Conservation (phyloP, 2,797 vertebrate species). For the Premnoplex brunnescens region DNA sequence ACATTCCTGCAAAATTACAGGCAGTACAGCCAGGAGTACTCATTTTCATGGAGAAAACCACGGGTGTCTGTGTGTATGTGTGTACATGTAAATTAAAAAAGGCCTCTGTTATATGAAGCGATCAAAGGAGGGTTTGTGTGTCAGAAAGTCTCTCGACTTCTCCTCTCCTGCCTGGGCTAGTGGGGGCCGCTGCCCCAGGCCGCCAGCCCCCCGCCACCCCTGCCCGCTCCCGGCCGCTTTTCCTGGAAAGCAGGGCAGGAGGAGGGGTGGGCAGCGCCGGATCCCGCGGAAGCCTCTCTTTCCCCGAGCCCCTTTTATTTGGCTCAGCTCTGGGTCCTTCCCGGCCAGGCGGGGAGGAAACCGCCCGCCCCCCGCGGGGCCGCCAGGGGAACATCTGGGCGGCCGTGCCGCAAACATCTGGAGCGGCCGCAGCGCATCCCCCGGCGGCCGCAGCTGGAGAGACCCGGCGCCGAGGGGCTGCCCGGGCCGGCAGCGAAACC, state of each 20-base stretch:
- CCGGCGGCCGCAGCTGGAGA: neutral
- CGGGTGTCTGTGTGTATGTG: neutral
- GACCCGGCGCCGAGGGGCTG: neutral
- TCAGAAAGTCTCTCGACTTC: neutral
- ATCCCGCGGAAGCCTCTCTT: neutral
- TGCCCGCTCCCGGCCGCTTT: neutral
- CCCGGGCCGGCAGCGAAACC: neutral
- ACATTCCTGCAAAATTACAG: constrained; percentile 44
- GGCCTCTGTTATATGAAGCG: neutral
- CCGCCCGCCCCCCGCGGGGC: constrained; percentile 2
- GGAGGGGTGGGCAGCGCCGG: neutral
- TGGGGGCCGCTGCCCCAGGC: neutral
- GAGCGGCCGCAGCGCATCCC: neutral
- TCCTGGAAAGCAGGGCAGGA: neutral
- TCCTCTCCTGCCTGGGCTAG: neutral
- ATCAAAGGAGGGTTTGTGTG: neutral
- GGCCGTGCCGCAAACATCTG: neutral
- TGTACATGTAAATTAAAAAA: neutral
- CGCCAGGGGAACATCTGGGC: constrained; percentile 17
- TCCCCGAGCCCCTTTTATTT: neutral
- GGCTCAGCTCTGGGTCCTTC: neutral
- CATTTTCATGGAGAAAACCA: neutral
- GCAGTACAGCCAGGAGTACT: neutral
- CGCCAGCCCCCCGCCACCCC: neutral
- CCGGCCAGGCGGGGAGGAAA: neutral